A percentile compares a stretch with the other conserved stretches of the same genome.
Evolutionary conservation across 2,888 invertebrate species (phyloP).

Genomic region (Pachliopta kotzebuea): DNA sequence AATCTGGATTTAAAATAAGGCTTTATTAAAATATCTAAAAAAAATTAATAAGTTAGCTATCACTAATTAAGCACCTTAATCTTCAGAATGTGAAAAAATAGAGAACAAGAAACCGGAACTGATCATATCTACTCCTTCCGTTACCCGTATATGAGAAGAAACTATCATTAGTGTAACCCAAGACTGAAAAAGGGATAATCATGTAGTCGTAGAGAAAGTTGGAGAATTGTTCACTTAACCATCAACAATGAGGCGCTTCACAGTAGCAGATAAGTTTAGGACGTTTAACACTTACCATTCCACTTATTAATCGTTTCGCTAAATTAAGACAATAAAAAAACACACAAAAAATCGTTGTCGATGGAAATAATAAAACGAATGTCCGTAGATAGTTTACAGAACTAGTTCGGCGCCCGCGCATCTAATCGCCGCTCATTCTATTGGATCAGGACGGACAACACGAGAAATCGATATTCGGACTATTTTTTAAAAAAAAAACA

Average conservation of each 20-base stretch:
- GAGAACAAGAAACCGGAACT: too few species aligned
- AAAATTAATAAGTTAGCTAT: background rate
- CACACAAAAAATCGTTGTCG: constrained; percentile 16
- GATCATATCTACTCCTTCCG: too few species aligned
- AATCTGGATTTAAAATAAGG: background rate
- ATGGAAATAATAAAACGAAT: constrained; percentile 23
- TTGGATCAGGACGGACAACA: constrained; percentile 20
- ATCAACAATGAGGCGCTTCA: background rate
- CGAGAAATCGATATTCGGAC: constrained; percentile 5
- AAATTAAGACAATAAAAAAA: constrained; percentile 12
- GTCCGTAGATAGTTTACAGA: constrained; percentile 24
- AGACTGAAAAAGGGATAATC: too few species aligned
- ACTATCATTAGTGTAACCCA: too few species aligned
- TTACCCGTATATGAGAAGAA: too few species aligned
- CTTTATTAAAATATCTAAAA: background rate
- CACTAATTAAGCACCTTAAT: too few species aligned
- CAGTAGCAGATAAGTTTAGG: background rate
- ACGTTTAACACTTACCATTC: background rate
- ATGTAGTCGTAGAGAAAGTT: too few species aligned
- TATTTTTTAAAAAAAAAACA: background rate
- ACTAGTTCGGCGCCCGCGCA: constrained; percentile 31
- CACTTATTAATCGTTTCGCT: constrained; percentile 1
- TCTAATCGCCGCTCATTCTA: constrained; percentile 25
- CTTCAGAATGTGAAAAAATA: too few species aligned
- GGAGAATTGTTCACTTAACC: too few species aligned